Percentiles rank a stretch among this genome's conserved stretches.
These are phyloP conservation scores for Phrynocephalus forsythii DNA, from an alignment of 2,797 vertebrate genomes.

Conservation along the genomic window DNA sequence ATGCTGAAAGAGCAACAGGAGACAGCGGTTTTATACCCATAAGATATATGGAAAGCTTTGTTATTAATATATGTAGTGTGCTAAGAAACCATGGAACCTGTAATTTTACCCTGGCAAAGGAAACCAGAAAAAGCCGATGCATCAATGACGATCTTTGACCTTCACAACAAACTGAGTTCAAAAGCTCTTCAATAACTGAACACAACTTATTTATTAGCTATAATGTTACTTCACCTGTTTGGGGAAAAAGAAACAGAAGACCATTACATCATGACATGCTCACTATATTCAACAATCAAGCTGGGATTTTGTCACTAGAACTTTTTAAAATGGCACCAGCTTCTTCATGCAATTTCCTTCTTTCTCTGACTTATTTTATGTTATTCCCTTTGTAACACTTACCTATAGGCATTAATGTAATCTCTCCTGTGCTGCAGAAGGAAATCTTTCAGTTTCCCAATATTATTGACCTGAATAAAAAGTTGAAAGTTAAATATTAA, in stretches of 20 bases:
- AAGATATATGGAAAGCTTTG: too few relatives aligned
- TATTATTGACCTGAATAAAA: constrained; percentile 89
- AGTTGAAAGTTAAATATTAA: constrained; percentile 48
- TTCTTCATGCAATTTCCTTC: background rate
- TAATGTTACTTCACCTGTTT: background rate
- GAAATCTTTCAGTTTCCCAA: constrained; percentile 97
- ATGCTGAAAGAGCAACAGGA: too few relatives aligned
- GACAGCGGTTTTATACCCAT: too few relatives aligned
- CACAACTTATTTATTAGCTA: background rate
- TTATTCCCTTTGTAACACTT: constrained; percentile 46
- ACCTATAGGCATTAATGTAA: constrained; percentile 95
- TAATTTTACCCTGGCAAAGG: background rate
- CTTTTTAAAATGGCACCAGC: background rate
- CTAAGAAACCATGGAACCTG: background rate
- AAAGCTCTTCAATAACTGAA: background rate
- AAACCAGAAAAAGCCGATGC: background rate
- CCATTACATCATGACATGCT: background rate
- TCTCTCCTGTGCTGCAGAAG: constrained; percentile 96
- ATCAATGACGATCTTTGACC: background rate
- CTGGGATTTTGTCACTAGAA: background rate
- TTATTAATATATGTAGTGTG: too few relatives aligned
- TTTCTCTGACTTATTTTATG: background rate
- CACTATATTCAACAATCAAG: background rate
- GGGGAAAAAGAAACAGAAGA: background rate
- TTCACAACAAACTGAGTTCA: background rate